Base-by-base conservation (phyloP, 2,888 invertebrate species). In the Cheilosia scutellata region DNA sequence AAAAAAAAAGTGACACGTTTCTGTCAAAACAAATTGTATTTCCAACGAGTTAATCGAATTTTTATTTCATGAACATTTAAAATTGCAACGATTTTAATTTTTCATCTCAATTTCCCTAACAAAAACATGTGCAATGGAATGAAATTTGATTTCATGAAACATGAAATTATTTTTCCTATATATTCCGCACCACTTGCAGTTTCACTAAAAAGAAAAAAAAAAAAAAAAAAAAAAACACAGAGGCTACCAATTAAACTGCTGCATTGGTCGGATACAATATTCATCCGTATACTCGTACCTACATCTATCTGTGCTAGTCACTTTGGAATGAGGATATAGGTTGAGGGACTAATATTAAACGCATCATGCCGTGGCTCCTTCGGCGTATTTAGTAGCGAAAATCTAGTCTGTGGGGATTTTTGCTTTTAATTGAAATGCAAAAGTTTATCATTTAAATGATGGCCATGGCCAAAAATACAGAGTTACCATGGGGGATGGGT, bases 11-110 rank as follows among this genome's bases (percentile, higher is more conserved):
- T 57, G 7, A 16, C 29, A 63, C n/a, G 16, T 63, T 9, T 5
- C 29, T 63, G 47, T 63, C 65, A 58, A 72, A 72, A 29, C 42
- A 63, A 63, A 75, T 68, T 75, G 75, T 40, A 51, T 51, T 57
- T 51, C 25, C n/a, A 40, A 60, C 60, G 53, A 4, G 7, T 62
- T 80, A 75, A 74, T 80, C 37, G 80, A 75, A 68, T 78, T 58
- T 71, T 37, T 62, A 29, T 47, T 42, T 51, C 2, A 2, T 20
- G 1, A 44, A 60, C 47, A 53, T 68, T 70, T 40, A 2, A 40
- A 42, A 20, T 13, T 47, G 20, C 53, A 31, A 20, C 20, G 47
- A 29, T 37, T 79, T 79, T 65, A 60, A 72, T 74, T 74, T 62
- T 16, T 20, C 33, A 25, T 62, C 42, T 31, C 29, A 47, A 66